Conservation (phyloP, 2,888 invertebrate genomes). For the Rotaria sp. region DNA sequence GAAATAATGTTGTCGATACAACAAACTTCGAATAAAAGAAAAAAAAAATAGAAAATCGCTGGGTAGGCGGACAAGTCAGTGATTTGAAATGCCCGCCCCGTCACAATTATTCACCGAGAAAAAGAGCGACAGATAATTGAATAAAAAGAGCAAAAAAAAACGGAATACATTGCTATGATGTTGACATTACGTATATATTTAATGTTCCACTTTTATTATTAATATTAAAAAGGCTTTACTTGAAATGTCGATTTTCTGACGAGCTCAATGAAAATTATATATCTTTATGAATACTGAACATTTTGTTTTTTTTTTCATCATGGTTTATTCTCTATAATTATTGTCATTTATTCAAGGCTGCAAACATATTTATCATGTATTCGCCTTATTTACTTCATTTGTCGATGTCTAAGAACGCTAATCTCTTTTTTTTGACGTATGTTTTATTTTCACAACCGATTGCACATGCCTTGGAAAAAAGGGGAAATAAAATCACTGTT, state of each 20-base stretch:
- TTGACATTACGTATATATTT: background rate
- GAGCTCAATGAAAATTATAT: background rate
- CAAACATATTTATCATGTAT: background rate
- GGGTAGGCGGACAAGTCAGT: background rate
- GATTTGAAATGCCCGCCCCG: background rate
- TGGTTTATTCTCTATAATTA: background rate
- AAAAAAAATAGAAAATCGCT: background rate
- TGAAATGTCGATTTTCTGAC: background rate
- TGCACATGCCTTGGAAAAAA: background rate
- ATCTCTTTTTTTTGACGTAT: background rate
- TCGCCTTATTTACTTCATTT: background rate
- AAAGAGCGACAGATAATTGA: background rate
- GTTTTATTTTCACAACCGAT: background rate
- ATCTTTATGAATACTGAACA: background rate
- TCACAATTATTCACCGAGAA: background rate
- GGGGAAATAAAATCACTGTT: background rate
- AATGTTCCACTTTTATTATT: background rate
- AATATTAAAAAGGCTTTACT: no score
- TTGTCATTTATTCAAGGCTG: background rate
- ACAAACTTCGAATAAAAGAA: background rate
- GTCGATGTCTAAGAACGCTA: background rate
- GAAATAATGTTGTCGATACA: background rate
- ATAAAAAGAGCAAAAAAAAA: background rate
- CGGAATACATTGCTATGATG: background rate
- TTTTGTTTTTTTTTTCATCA: background rate